These are phyloP conservation scores for Pleuronectes platessa DNA, from an alignment of 2,113 vertebrate species.

Conservation along the genomic window DNA sequence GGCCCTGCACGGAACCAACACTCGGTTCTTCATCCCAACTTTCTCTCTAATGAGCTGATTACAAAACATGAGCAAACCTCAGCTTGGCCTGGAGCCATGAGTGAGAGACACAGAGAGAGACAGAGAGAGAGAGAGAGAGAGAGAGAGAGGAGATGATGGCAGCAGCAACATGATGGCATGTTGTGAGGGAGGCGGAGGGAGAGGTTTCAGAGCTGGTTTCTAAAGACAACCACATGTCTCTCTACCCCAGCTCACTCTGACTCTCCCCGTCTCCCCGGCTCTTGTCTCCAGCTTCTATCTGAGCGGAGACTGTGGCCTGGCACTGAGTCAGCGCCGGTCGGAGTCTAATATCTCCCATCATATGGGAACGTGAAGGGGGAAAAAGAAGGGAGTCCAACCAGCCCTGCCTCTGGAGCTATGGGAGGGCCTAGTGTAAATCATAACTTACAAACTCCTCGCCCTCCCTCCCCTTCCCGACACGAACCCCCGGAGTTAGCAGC, in stretches of 20 bases:
- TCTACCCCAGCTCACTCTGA: conserved; percentile 73
- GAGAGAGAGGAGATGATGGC: conserved; percentile 48
- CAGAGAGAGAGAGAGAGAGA: conserved; percentile 21
- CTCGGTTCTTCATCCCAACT: conserved; percentile 40
- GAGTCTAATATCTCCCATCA: conserved; percentile 76
- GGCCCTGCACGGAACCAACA: conserved; percentile 19
- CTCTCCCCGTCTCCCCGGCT: conserved; percentile 32
- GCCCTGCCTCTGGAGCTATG: conserved; percentile 62
- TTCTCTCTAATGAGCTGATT: conserved; percentile 49
- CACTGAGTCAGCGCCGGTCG: conserved; percentile 80
- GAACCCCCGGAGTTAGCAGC: conserved; percentile 54
- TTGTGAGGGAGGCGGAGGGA: conserved; percentile 45
- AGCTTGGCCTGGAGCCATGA: conserved; percentile 63
- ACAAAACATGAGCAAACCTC: conserved; percentile 69
- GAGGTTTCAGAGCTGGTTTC: conserved; percentile 54
- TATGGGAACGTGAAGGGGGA: conserved; percentile 61
- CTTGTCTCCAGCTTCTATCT: conserved; percentile 81
- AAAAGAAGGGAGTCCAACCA: conserved; percentile 47
- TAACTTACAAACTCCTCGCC: conserved; percentile 60
- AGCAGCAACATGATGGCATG: conserved; percentile 46
- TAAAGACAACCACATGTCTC: conserved; percentile 88
- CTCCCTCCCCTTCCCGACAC: conserved; percentile 48
- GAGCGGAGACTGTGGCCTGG: conserved; percentile 87
- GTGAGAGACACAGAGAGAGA: conserved; percentile 20
- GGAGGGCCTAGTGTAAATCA: conserved; percentile 75